Conservation (phyloP, 2,797 vertebrate species). For the Parambassis ranga region DNA sequence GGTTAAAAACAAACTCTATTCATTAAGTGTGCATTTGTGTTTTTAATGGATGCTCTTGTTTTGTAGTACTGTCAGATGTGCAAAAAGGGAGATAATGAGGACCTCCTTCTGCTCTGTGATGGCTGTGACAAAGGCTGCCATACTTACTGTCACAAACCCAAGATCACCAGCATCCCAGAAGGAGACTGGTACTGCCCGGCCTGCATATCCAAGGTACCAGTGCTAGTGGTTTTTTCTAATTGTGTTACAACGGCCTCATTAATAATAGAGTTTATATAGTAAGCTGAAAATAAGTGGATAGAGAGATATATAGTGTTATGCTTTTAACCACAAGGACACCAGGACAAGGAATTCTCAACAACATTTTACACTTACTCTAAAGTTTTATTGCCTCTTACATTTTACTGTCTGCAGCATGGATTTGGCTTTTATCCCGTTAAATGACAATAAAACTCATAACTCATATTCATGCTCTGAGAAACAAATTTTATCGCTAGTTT, state of each 20-base stretch:
- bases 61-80: constrained; percentile 97
- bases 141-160: constrained; percentile 98
- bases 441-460: constrained; percentile 11
- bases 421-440: constrained; percentile 14
- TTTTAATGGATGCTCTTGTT: constrained; percentile 36
- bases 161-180: constrained; percentile 95
- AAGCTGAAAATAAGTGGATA: too few species aligned
- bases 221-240: too few species aligned
- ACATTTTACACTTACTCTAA: not conserved
- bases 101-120: constrained; percentile 95
- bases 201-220: constrained; percentile 95
- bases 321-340: not conserved
- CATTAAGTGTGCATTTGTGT: not conserved
- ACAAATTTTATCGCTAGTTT: not conserved
- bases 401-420: constrained; percentile 13
- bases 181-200: constrained; percentile 99
- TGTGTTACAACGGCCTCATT: too few species aligned
- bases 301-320: not conserved
- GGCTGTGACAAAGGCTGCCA: constrained; percentile 99
- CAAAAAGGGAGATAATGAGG: constrained; percentile 97
- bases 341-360: not conserved
- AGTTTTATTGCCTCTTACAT: constrained; percentile 16
- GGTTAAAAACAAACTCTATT: not conserved
- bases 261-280: too few species aligned
- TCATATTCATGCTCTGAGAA: not conserved